phyloP scores from a whole-genome alignment of 23 tunicate species.

The Halocynthia aurantium region DNA sequence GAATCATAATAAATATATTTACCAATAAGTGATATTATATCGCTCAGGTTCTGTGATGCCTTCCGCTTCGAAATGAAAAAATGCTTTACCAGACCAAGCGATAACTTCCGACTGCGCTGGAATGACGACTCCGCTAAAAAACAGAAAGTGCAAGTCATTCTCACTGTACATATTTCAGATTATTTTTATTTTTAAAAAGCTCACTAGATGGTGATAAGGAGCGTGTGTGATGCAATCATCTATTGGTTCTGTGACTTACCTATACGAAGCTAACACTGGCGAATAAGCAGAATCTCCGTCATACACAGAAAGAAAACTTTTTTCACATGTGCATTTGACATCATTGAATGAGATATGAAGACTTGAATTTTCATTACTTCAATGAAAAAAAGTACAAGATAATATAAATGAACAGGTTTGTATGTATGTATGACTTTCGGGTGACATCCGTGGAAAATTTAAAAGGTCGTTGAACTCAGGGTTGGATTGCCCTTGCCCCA shows the following conservation, averaged over 20 bases:
- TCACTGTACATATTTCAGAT: background rate
- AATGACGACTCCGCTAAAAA: constrained; percentile 20
- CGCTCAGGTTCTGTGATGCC: background rate
- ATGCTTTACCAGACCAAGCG: background rate
- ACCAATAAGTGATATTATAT: constrained; percentile 17
- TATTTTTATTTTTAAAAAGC: background rate
- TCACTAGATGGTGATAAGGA: background rate
- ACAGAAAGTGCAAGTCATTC: background rate
- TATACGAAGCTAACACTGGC: constrained; percentile 36
- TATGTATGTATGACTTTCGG: too few relatives aligned
- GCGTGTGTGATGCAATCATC: background rate
- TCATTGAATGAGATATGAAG: constrained; percentile 16
- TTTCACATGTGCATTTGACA: constrained; percentile 15
- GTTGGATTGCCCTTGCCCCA: too few relatives aligned
- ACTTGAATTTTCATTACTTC: constrained; percentile 2
- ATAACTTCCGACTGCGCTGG: background rate
- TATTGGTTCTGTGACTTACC: constrained; percentile 13
- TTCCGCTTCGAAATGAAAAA: constrained; percentile 8
- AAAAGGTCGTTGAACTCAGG: too few relatives aligned
- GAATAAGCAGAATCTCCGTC: constrained; percentile 48
- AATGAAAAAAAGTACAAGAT: background rate
- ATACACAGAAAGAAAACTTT: constrained; percentile 29
- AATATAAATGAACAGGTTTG: too few relatives aligned
- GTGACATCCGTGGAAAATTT: too few relatives aligned
- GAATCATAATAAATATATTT: background rate